These are phyloP conservation scores for Cryptocephalus moraei DNA, from an alignment of 2,888 invertebrate species.

Conservation along the genomic window DNA sequence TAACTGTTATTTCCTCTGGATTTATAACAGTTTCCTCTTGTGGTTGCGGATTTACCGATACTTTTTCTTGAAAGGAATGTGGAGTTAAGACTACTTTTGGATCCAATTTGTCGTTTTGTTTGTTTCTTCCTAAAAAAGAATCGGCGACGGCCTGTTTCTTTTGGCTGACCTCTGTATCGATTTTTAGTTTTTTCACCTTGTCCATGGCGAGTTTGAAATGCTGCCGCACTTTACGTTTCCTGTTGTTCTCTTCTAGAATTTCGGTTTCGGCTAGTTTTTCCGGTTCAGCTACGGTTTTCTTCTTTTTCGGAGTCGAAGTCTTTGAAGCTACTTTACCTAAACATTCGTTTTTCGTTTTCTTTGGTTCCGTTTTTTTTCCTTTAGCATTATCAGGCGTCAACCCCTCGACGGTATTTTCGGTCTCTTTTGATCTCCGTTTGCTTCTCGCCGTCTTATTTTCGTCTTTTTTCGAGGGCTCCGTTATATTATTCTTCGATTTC, in stretches of 20 bases:
- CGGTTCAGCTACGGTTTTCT: slow-evolving; percentile 2
- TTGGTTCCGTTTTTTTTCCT: slow-evolving; percentile 3
- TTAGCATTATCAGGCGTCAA: neutral
- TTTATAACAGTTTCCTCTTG: no score
- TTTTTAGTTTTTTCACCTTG: slow-evolving; percentile 24
- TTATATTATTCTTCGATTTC: slow-evolving; percentile 17
- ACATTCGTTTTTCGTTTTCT: no score
- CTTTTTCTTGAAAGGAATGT: no score
- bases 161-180: slow-evolving; percentile 8
- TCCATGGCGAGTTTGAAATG: slow-evolving; percentile 26
- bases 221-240: slow-evolving; percentile 15
- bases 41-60: no score
- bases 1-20: no score
- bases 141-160: slow-evolving; percentile 3
- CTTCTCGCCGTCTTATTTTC: slow-evolving; percentile 7
- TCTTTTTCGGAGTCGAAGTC: slow-evolving; percentile 4
- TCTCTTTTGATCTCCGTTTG: slow-evolving; percentile 11
- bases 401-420: neutral
- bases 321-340: neutral
- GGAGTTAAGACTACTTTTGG: neutral
- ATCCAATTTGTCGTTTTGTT: slow-evolving; percentile 7
- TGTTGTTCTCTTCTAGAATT: slow-evolving; percentile 11
- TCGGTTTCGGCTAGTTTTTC: slow-evolving; percentile 3
- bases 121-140: slow-evolving; percentile 21
- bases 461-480: slow-evolving; percentile 1